Conservation (phyloP, 2,888 invertebrate genomes). For the Drosophila kambysellisi region DNA sequence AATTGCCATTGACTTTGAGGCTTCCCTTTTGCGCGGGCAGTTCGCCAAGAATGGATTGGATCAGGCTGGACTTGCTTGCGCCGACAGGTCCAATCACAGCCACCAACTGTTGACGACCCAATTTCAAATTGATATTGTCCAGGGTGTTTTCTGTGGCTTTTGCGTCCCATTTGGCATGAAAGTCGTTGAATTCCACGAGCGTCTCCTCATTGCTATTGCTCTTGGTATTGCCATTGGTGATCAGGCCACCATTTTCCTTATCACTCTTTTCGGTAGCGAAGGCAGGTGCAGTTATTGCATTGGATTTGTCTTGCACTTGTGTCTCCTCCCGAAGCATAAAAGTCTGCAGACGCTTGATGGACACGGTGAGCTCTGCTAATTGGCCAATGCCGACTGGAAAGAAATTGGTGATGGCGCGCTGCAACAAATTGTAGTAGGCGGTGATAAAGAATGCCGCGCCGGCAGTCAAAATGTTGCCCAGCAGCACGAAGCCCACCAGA, state of each 20-base stretch:
- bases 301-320: constrained; percentile 69
- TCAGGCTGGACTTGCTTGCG: constrained; percentile 87
- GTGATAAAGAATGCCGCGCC: constrained; percentile 94
- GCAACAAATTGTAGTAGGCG: constrained; percentile 93
- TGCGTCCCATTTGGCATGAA: constrained; percentile 89
- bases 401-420: constrained; percentile 94
- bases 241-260: constrained; percentile 44
- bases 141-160: constrained; percentile 88
- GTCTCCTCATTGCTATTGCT: constrained; percentile 22
- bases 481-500: constrained; percentile 90
- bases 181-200: constrained; percentile 87
- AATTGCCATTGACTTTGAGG: constrained; percentile 87
- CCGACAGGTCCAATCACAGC: constrained; percentile 91
- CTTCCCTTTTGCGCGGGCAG: constrained; percentile 86
- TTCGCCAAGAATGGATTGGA: constrained; percentile 86
- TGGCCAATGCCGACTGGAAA: constrained; percentile 91
- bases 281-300: constrained; percentile 13
- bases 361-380: constrained; percentile 87
- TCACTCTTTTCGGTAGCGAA: constrained; percentile 24
- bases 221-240: constrained; percentile 15
- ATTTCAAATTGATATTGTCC: constrained; percentile 88
- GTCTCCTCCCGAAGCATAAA: constrained; percentile 87
- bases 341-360: constrained; percentile 86
- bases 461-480: constrained; percentile 90
- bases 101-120: constrained; percentile 87